Evolutionary conservation across 2,797 vertebrate genomes (phyloP).

Genomic region (Phalanger gymnotis): DNA sequence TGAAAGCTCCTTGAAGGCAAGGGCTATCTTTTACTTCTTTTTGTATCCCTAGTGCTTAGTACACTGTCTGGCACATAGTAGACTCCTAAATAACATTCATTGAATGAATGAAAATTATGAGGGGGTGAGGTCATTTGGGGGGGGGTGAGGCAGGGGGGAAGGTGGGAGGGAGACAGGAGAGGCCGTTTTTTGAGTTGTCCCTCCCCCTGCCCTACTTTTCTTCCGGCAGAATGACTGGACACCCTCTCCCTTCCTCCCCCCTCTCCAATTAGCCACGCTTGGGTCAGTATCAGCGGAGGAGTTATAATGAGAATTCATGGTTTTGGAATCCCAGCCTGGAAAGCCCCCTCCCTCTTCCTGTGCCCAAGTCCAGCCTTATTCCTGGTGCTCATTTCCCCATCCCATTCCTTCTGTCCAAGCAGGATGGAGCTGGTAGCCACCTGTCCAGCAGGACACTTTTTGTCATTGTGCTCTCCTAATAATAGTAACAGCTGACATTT

Average conservation of each 20-base stretch:
- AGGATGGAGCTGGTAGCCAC: not conserved
- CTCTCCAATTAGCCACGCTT: not conserved
- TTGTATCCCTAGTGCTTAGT: not conserved
- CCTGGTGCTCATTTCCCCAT: not conserved
- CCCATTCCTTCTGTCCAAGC: not conserved
- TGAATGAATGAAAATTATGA: not conserved
- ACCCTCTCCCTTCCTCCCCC: fast-evolving
- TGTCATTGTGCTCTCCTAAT: not conserved
- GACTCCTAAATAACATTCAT: not conserved
- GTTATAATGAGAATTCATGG: not conserved
- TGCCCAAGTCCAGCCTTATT: not conserved
- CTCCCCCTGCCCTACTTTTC: not conserved
- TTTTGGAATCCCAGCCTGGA: not conserved
- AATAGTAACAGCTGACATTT: not conserved
- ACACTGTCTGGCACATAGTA: not conserved
- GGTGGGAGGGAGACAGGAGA: not conserved
- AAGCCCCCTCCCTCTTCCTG: not conserved
- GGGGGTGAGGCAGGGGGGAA: not conserved
- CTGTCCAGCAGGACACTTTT: not conserved
- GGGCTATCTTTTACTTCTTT: not conserved
- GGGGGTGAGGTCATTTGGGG: not conserved
- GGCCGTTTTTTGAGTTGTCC: not conserved
- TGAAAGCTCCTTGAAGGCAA: not conserved
- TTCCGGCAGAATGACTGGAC: not conserved
- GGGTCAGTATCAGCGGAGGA: not conserved